Conservation (phyloP, 2,113 vertebrate species). For the Nothoprocta perdicaria region DNA sequence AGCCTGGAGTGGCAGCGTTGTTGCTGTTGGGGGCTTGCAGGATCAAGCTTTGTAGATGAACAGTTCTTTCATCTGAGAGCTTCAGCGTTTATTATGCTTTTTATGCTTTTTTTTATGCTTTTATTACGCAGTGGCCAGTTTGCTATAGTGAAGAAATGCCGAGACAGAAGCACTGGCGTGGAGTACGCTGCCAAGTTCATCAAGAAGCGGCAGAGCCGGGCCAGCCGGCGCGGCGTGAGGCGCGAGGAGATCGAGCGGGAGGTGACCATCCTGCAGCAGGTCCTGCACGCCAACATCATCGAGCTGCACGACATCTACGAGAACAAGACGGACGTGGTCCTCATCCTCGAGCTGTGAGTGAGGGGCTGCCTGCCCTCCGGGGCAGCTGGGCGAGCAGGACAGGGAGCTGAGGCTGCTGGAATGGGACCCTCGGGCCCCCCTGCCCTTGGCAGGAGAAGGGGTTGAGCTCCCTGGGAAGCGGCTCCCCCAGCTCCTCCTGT, state of each 20-base stretch:
- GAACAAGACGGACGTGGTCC: constrained; percentile 94
- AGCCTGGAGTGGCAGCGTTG: neutral
- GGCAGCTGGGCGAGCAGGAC: neutral
- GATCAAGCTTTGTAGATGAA: neutral
- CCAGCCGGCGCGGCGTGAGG: constrained; percentile 88
- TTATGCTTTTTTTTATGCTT: neutral
- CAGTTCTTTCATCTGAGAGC: neutral
- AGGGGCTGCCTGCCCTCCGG: neutral
- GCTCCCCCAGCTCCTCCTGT: neutral
- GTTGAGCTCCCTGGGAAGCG: neutral
- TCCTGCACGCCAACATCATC: constrained; percentile 90
- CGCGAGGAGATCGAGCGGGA: constrained; percentile 93
- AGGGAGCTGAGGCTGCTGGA: neutral
- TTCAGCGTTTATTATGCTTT: neutral
- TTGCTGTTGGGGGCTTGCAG: neutral
- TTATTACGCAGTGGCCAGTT: constrained; percentile 89
- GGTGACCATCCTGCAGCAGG: constrained; percentile 90
- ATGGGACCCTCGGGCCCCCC: neutral
- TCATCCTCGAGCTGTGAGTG: constrained; percentile 98
- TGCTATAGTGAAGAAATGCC: constrained; percentile 92
- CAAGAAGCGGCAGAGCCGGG: constrained; percentile 90
- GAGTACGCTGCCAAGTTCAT: constrained; percentile 96
- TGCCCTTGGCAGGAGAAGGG: neutral
- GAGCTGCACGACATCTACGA: constrained; percentile 92
- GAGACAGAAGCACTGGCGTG: constrained; percentile 83